phyloP scores from a whole-genome alignment of 1,140 invertebrate species.

The Phenacoccus solenopsis region DNA sequence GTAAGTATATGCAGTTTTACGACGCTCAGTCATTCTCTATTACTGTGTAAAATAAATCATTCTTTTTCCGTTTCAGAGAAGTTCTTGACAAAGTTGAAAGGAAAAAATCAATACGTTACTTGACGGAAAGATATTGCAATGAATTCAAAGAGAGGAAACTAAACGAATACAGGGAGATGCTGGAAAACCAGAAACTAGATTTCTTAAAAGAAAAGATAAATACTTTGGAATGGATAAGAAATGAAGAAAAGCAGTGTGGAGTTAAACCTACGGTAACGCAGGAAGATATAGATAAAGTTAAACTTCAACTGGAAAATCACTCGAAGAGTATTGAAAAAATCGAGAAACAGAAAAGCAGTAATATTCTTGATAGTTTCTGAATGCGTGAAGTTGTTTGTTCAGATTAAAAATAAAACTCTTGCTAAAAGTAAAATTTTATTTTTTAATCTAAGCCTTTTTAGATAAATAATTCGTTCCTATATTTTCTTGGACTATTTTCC shows the following conservation, averaged over 20 bases:
- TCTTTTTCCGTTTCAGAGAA: background rate
- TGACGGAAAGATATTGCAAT: conserved; percentile 52
- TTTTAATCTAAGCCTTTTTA: background rate
- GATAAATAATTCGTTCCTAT: conserved; percentile 36
- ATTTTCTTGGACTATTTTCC: conserved; percentile 51
- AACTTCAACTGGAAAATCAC: conserved; percentile 35
- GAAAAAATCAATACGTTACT: conserved; percentile 49
- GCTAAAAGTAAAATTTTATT: too few species aligned
- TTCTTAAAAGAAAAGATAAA: conserved; percentile 47
- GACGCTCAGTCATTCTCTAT: background rate
- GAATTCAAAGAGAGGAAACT: conserved; percentile 49
- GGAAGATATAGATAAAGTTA: conserved; percentile 47
- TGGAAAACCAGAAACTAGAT: conserved; percentile 50
- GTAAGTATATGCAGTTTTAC: conserved; percentile 17
- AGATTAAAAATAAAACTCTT: too few species aligned
- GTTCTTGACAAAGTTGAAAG: conserved; percentile 30
- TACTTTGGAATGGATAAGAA: conserved; percentile 48
- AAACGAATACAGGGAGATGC: conserved; percentile 42
- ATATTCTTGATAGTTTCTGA: background rate
- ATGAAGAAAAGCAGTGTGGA: conserved; percentile 53
- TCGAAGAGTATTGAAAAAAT: background rate
- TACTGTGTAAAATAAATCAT: background rate
- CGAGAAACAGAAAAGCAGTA: background rate
- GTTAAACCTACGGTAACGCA: conserved; percentile 46
- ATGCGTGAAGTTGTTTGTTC: too few species aligned